Evolutionary conservation across 1,140 invertebrate genomes (phyloP).

Genomic region (Papilio polyxenes): DNA sequence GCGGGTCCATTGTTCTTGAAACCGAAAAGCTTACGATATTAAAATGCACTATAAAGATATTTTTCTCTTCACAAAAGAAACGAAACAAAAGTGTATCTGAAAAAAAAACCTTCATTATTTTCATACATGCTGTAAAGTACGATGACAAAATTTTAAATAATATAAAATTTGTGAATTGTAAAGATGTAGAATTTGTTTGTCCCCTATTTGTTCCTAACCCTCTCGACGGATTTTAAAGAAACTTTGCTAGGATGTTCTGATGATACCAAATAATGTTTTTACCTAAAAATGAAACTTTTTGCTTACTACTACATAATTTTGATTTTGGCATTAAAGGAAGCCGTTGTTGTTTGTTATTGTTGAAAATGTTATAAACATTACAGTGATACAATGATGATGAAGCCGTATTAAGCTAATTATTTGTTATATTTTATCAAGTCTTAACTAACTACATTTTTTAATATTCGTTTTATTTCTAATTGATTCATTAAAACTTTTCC

Average conservation of each 20-base stretch:
- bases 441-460: neutral
- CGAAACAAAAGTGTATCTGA: neutral
- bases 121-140: neutral
- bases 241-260: too few species aligned
- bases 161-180: too few species aligned
- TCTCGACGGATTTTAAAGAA: too few species aligned
- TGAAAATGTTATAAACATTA: too few species aligned
- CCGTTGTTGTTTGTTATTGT: too few species aligned
- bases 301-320: too few species aligned
- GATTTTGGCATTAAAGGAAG: too few species aligned
- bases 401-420: neutral
- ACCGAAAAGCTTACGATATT: neutral
- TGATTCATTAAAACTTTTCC: constrained; percentile 32
- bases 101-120: neutral
- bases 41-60: neutral
- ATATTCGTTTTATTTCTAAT: neutral
- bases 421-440: neutral
- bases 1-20: neutral
- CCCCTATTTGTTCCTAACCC: too few species aligned
- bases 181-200: too few species aligned
- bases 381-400: too few species aligned
- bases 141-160: neutral
- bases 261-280: neutral
- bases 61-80: neutral
- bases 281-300: neutral